Evolutionary conservation across 2,888 invertebrate species (phyloP).

Genomic region (Agrenia bidenticulata): DNA sequence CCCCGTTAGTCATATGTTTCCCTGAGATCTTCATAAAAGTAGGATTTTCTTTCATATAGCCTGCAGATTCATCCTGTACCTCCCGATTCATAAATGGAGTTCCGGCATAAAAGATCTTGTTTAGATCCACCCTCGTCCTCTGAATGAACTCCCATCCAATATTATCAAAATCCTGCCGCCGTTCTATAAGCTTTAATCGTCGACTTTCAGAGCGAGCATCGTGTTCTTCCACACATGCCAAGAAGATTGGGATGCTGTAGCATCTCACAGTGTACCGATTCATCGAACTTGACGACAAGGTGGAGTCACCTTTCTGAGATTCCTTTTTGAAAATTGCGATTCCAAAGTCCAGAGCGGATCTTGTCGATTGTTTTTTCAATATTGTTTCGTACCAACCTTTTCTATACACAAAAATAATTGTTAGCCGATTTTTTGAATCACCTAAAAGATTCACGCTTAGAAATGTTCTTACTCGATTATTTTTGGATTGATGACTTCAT

Average conservation of each 20-base stretch:
- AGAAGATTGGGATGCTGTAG: slow-evolving; percentile 32
- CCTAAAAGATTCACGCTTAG: neutral
- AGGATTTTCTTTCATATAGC: slow-evolving; percentile 28
- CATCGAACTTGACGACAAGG: neutral
- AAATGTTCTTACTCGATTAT: slow-evolving; percentile 1
- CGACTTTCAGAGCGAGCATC: slow-evolving; percentile 27
- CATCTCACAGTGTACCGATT: slow-evolving; percentile 14
- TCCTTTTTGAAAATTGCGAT: slow-evolving; percentile 29
- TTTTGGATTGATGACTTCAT: slow-evolving; percentile 24
- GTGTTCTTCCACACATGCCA: slow-evolving; percentile 31
- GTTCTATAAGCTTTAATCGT: neutral
- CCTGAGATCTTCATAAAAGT: slow-evolving; percentile 25
- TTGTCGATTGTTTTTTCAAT: slow-evolving; percentile 13
- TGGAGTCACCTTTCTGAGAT: neutral
- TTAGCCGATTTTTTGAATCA: neutral
- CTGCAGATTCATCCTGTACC: slow-evolving; percentile 12
- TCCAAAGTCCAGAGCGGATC: slow-evolving; percentile 30
- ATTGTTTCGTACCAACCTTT: slow-evolving; percentile 30
- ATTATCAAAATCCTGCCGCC: slow-evolving; percentile 17
- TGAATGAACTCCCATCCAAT: slow-evolving; percentile 30
- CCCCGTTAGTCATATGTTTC: slow-evolving; percentile 15
- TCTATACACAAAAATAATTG: neutral
- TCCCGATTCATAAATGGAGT: slow-evolving; percentile 32
- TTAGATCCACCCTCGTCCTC: slow-evolving; percentile 26
- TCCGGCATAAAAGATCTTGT: slow-evolving; percentile 31